Percentiles rank a stretch among this genome's conserved stretches.
Evolutionary conservation across 2,888 invertebrate species (phyloP).

Genomic region (Brachypalpus laphriformis): DNA sequence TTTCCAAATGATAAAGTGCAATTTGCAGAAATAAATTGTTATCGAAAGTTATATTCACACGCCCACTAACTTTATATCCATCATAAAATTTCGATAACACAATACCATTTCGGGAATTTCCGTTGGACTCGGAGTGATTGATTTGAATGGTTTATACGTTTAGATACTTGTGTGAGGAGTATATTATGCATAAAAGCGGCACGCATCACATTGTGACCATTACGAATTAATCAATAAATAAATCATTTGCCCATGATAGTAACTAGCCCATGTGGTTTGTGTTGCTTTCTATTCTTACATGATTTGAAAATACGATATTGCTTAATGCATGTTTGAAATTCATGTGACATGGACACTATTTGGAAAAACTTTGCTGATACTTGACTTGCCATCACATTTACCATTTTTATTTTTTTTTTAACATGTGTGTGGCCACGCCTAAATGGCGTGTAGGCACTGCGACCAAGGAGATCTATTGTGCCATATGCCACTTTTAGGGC

Average conservation of each 20-base stretch:
- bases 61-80: not conserved
- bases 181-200: not conserved
- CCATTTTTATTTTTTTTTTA: no score
- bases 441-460: no score
- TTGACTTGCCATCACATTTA: no score
- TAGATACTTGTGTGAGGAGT: not conserved
- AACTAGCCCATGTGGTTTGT: not conserved
- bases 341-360: not conserved
- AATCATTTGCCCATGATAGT: not conserved
- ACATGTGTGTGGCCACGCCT: no score
- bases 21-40: not conserved
- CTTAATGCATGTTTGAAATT: not conserved
- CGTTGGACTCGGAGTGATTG: not conserved
- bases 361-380: not conserved
- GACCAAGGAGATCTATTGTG: no score
- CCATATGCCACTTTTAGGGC: no score
- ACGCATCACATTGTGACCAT: not conserved
- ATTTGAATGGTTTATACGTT: not conserved
- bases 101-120: not conserved
- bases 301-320: not conserved
- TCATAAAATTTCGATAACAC: not conserved
- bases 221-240: not conserved
- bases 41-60: not conserved
- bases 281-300: not conserved
- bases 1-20: not conserved